Evolutionary conservation across 1,140 invertebrate species (phyloP).

Genomic region (Zaprionus taronus): DNA sequence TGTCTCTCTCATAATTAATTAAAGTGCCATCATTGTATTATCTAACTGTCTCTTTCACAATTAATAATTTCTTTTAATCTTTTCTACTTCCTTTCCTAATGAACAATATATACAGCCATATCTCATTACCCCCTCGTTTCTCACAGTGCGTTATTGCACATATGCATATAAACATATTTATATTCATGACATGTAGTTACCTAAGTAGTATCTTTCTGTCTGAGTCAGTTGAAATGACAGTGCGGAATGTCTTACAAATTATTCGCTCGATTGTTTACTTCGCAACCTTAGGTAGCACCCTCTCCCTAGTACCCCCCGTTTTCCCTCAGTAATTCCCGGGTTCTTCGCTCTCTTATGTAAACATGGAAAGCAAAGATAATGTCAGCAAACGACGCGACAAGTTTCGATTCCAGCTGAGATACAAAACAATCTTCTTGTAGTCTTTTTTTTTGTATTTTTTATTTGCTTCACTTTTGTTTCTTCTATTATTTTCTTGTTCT

Average conservation of each 20-base stretch:
- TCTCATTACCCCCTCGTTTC: too few relatives aligned
- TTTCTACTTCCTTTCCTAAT: too few relatives aligned
- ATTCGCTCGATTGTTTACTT: background rate
- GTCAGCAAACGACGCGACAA: background rate
- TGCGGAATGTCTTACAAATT: background rate
- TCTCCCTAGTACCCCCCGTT: background rate
- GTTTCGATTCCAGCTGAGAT: background rate
- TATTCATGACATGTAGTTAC: background rate
- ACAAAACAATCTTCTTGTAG: background rate
- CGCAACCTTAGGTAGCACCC: background rate
- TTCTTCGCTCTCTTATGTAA: background rate
- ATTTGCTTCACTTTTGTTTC: slow-evolving; percentile 5
- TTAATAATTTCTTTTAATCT: too few relatives aligned
- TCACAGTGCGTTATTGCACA: background rate
- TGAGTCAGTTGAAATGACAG: background rate
- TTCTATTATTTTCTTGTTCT: slow-evolving; percentile 9
- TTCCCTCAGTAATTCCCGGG: background rate
- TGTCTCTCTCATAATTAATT: too few relatives aligned
- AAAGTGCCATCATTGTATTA: too few relatives aligned
- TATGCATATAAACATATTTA: background rate
- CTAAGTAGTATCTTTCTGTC: background rate
- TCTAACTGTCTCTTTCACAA: too few relatives aligned
- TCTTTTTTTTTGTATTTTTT: background rate
- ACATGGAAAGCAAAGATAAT: background rate
- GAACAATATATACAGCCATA: too few relatives aligned